These are phyloP conservation scores for Hirundo rustica DNA, from an alignment of 2,797 vertebrate species.

Conservation along the genomic window DNA sequence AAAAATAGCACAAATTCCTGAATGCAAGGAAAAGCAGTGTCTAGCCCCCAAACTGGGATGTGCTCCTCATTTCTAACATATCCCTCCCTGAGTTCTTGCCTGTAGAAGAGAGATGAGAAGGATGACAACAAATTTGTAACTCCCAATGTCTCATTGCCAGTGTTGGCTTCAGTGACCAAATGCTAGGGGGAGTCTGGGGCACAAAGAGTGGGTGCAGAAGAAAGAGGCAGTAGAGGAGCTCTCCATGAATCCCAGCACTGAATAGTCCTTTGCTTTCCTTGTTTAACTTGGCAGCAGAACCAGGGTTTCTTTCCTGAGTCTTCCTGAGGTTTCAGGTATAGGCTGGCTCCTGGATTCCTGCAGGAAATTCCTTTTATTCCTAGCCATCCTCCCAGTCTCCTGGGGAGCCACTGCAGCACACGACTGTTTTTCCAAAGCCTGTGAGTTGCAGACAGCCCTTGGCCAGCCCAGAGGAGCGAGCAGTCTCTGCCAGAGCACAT, in stretches of 20 bases:
- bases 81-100: background rate
- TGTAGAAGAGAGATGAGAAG: background rate
- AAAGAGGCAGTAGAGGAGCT: background rate
- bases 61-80: background rate
- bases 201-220: background rate
- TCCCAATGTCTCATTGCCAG: background rate
- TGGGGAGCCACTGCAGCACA: background rate
- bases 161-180: background rate
- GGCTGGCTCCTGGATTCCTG: background rate
- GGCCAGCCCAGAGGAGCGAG: background rate
- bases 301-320: background rate
- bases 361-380: constrained; percentile 19
- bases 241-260: accelerated
- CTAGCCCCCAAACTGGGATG: background rate
- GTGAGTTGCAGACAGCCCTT: background rate
- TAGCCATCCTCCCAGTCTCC: background rate
- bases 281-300: background rate
- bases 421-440: background rate
- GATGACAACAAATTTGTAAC: background rate
- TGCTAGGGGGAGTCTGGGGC: background rate
- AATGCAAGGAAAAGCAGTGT: background rate
- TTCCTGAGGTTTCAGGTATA: constrained; percentile 2
- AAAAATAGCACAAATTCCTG: constrained; percentile 1
- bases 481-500: background rate
- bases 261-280: background rate